A percentile compares a stretch with the other conserved stretches of the same genome.
phyloP scores from a whole-genome alignment of 2,888 invertebrate genomes.

The Dioctria rufipes region DNA sequence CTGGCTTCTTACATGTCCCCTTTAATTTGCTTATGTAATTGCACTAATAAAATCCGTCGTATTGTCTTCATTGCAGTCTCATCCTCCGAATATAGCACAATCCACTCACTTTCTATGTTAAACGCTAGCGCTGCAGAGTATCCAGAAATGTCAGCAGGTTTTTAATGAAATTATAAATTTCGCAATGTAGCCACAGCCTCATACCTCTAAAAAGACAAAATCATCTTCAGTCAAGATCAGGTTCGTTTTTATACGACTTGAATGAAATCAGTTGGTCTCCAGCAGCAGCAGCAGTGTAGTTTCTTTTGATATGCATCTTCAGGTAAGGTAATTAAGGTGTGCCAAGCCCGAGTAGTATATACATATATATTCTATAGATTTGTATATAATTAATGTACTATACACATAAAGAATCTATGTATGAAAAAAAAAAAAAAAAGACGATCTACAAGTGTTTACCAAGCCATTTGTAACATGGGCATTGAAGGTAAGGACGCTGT shows the following conservation, averaged over 20 bases:
- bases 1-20: not conserved
- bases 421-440: not conserved
- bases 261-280: not conserved
- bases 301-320: not conserved
- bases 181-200: not conserved
- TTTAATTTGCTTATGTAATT: not conserved
- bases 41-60: constrained; percentile 5
- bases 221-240: constrained; percentile 22
- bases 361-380: too few relatives aligned
- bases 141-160: not conserved
- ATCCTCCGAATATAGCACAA: constrained; percentile 1
- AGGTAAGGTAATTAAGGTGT: constrained; percentile 16
- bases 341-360: not conserved
- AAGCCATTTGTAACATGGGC: constrained; percentile 12
- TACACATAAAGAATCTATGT: too few relatives aligned
- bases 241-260: not conserved
- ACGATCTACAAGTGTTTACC: not conserved
- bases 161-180: constrained; percentile 23
- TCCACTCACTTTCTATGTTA: not conserved
- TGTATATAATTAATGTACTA: too few relatives aligned
- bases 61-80: not conserved
- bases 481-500: not conserved
- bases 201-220: not conserved
- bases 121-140: not conserved
- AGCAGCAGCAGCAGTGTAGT: not conserved